Evolutionary conservation across 2,113 vertebrate genomes (phyloP).

Genomic region (Myotis brandtii): DNA sequence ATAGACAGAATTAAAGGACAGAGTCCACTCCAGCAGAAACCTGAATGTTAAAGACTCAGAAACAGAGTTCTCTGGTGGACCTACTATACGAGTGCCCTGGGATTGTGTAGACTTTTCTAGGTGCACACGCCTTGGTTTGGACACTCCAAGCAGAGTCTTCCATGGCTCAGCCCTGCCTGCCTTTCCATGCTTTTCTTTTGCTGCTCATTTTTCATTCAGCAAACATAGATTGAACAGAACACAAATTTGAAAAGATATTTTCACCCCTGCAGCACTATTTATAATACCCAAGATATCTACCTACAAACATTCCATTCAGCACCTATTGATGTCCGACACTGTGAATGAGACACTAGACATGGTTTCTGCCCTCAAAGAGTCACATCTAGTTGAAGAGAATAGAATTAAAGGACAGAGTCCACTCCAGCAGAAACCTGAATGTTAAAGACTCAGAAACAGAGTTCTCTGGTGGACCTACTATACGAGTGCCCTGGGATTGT

Average conservation of each 20-base stretch:
- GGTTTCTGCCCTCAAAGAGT: not conserved
- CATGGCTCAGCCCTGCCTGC: not conserved
- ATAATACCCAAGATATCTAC: no score
- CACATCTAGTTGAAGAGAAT: not conserved
- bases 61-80: not conserved
- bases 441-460: not conserved
- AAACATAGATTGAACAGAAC: not conserved
- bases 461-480: not conserved
- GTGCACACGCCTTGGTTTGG: not conserved
- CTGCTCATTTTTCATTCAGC: not conserved
- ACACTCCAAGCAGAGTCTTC: not conserved
- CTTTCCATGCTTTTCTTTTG: not conserved
- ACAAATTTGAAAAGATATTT: not conserved
- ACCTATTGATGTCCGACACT: not conserved
- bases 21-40: not conserved
- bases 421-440: not conserved
- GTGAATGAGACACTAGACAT: not conserved
- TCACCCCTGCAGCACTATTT: not conserved
- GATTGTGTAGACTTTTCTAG: not conserved
- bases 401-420: not conserved
- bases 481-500: not conserved
- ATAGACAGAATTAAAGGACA: not conserved
- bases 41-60: not conserved
- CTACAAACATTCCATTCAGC: not conserved
- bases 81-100: not conserved